Conservation (phyloP, 2,113 vertebrate genomes). For the Phrynosoma platyrhinos region DNA sequence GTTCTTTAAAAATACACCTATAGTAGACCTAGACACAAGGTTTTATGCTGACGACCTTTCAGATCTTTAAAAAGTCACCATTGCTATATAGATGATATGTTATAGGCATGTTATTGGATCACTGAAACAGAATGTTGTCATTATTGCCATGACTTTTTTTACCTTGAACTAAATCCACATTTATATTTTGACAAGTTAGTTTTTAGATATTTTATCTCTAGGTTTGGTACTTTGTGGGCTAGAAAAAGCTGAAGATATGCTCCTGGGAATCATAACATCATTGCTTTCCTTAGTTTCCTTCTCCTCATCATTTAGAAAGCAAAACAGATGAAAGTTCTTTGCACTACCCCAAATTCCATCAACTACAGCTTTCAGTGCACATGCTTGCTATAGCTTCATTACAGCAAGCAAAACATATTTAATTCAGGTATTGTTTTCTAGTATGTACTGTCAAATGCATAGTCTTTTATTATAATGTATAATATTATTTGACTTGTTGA, state of each 20-base stretch:
- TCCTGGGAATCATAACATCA: neutral
- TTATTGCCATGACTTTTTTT: slow-evolving; percentile 3
- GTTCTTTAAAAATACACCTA: slow-evolving; percentile 43
- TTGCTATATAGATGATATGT: neutral
- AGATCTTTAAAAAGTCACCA: neutral
- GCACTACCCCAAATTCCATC: slow-evolving; percentile 45
- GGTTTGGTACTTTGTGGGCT: slow-evolving; percentile 6
- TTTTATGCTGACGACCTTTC: slow-evolving; percentile 38
- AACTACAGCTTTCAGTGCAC: slow-evolving; percentile 60
- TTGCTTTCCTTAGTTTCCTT: neutral
- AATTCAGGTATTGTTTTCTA: slow-evolving; percentile 47
- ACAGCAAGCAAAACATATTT: neutral
- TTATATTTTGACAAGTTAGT: neutral
- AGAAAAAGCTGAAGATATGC: neutral
- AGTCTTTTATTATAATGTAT: slow-evolving; percentile 19
- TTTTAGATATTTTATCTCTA: neutral
- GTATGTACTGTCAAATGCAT: slow-evolving; percentile 45
- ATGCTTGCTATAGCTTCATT: neutral
- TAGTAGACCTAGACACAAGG: neutral
- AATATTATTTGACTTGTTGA: slow-evolving; percentile 11
- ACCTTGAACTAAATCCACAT: neutral
- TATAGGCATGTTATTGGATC: neutral
- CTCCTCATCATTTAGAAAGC: neutral
- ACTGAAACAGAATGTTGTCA: neutral
- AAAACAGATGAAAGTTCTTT: slow-evolving; percentile 16